Evolutionary conservation across 2,797 vertebrate genomes (phyloP), one percentile per base, ranked within the genome.

Genomic region (Pseudopleuronectes americanus): DNA sequence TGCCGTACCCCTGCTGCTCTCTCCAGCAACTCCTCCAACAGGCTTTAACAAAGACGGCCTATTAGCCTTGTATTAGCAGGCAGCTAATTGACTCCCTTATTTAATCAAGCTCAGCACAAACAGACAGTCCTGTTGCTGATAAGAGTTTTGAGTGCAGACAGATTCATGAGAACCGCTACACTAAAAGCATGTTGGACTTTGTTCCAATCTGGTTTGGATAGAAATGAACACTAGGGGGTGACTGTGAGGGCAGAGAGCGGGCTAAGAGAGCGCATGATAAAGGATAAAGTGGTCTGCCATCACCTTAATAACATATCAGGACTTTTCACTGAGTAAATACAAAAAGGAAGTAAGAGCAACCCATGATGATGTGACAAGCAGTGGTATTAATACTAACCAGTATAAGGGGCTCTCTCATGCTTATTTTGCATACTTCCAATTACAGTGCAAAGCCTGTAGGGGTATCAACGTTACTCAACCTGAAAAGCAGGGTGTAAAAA

Each of bases 181-280:
- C 36, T 31, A 64, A 23, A 13, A 60, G 43, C 43, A 51, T 64
- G 59, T 23, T 68, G 57, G 5, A 36, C 2, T 6, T 22, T 13
- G 12, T 79, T 28, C 21, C 52, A 38, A 49, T 43, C 13, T 51
- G 55, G 51, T 54, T 49, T 70, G 26, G 59, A 71, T 74, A 64
- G 21, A 67, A 38, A 0, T 75, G 57, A 84, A 76, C 89, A 88
- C 85, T 82, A 87, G 89, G 81, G 85, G 84, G 83, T 55, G 84
- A 80, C 75, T 78, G 62, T 65, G 73, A 87, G 76, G 52, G 49
- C 53, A 60, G 43, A 58, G 22, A 64, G 53, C 38, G 67, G 45
- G 12, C 3, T 4, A 3, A 24, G 24, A 24, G 24, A 59, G n/a
- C 5, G 14, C 4, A 53, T 16, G 52, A 7, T n/a, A 45, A 64